phyloP scores from a whole-genome alignment of 2,797 vertebrate species.

The Danio kyathit region DNA sequence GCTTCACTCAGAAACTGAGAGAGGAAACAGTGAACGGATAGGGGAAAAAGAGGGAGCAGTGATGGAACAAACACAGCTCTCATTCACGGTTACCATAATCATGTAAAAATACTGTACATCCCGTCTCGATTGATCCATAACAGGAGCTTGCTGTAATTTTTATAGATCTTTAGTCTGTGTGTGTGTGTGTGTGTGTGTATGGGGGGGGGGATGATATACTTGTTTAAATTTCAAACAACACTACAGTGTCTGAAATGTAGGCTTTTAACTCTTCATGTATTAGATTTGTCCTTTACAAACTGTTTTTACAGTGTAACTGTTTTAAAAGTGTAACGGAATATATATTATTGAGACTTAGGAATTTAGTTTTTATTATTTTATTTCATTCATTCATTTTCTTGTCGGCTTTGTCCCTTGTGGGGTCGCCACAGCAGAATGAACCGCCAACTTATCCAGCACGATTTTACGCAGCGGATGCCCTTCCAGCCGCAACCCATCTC shows the following conservation, averaged over 20 bases:
- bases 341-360: too few species aligned
- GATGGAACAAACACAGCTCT: slow-evolving; percentile 38
- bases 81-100: slow-evolving; percentile 25
- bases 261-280: neutral
- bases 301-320: neutral
- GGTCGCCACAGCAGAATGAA: too few species aligned
- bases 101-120: slow-evolving; percentile 42
- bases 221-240: neutral
- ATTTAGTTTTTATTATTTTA: too few species aligned
- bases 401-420: too few species aligned
- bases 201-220: slow-evolving; percentile 19
- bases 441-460: too few species aligned
- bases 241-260: neutral
- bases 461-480: too few species aligned
- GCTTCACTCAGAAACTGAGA: slow-evolving; percentile 43
- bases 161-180: neutral
- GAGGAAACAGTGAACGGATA: slow-evolving; percentile 37
- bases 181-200: too few species aligned
- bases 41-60: slow-evolving; percentile 32
- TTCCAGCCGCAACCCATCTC: too few species aligned
- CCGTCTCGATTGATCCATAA: slow-evolving; percentile 34
- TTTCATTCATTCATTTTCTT: too few species aligned
- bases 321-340: neutral
- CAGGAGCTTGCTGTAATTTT: slow-evolving; percentile 5
- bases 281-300: neutral